Conservation (phyloP, 2,113 vertebrate genomes). For the Pagrus major region DNA sequence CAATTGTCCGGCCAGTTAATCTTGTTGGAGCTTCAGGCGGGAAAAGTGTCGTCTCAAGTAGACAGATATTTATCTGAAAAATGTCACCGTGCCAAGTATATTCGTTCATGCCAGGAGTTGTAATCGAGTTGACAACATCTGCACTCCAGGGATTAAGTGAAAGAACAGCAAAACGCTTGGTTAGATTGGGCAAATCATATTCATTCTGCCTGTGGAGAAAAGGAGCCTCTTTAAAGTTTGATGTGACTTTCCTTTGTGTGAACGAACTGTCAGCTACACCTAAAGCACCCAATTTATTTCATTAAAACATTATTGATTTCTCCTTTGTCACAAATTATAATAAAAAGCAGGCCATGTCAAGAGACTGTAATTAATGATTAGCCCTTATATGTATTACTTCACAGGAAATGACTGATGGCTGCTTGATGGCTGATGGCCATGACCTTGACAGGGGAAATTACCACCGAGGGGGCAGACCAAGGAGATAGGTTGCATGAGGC, state of each 20-base stretch:
- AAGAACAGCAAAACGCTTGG: slow-evolving; percentile 65
- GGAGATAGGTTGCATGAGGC: slow-evolving; percentile 59
- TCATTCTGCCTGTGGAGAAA: slow-evolving; percentile 64
- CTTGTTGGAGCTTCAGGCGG: slow-evolving; percentile 69
- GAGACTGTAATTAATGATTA: slow-evolving; percentile 72
- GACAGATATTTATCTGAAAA: slow-evolving; percentile 83
- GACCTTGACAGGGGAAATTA: slow-evolving; percentile 71
- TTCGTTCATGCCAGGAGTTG: slow-evolving; percentile 77
- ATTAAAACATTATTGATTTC: slow-evolving; percentile 77
- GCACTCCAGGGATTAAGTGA: slow-evolving; percentile 79
- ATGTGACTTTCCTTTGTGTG: slow-evolving; percentile 58
- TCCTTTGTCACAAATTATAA: slow-evolving; percentile 72
- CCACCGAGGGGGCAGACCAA: slow-evolving; percentile 52
- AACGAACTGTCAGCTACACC: slow-evolving; percentile 31
- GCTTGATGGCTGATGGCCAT: slow-evolving; percentile 64
- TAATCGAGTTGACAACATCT: slow-evolving; percentile 83
- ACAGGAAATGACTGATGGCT: slow-evolving; percentile 65
- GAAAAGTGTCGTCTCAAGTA: slow-evolving; percentile 76
- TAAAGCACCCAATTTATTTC: slow-evolving; percentile 52
- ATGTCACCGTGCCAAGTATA: slow-evolving; percentile 74
- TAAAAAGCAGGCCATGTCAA: slow-evolving; percentile 68
- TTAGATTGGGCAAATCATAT: slow-evolving; percentile 71
- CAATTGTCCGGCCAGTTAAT: slow-evolving; percentile 73
- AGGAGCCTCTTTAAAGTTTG: slow-evolving; percentile 64
- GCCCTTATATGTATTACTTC: slow-evolving; percentile 66